phyloP scores from a whole-genome alignment of 2,113 vertebrate species.

The Neogobius melanostomus region DNA sequence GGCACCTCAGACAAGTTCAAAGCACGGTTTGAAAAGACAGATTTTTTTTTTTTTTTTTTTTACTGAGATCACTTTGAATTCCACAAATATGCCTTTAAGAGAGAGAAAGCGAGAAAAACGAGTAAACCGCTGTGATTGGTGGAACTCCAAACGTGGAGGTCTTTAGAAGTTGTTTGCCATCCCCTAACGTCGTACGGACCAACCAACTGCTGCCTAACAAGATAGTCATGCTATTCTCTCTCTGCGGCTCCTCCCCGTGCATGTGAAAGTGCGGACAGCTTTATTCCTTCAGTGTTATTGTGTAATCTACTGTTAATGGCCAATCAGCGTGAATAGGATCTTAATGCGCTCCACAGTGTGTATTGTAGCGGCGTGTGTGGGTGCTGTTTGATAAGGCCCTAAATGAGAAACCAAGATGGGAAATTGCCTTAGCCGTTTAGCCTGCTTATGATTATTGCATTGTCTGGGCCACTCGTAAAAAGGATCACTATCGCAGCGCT shows the following conservation, averaged over 20 bases:
- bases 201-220: too few species aligned
- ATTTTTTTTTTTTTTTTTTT: too few species aligned
- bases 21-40: too few species aligned
- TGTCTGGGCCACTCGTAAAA: slow-evolving; percentile 42
- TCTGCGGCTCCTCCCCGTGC: not conserved
- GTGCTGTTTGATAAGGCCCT: slow-evolving; percentile 37
- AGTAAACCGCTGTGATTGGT: too few species aligned
- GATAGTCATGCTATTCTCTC: too few species aligned
- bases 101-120: too few species aligned
- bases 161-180: too few species aligned
- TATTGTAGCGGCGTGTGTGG: slow-evolving; percentile 6
- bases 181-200: too few species aligned
- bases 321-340: slow-evolving; percentile 49
- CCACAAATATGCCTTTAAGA: too few species aligned
- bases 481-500: slow-evolving; percentile 24
- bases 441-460: slow-evolving; percentile 51
- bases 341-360: slow-evolving; percentile 25
- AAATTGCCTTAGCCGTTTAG: slow-evolving; percentile 55
- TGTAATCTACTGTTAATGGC: slow-evolving; percentile 58
- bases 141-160: too few species aligned
- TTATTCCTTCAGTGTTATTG: slow-evolving; percentile 47
- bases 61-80: too few species aligned
- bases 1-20: too few species aligned
- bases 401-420: slow-evolving; percentile 46
- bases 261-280: slow-evolving; percentile 54